Conservation (phyloP, 2,113 vertebrate species). For the Campylorhamphus procurvoides region DNA sequence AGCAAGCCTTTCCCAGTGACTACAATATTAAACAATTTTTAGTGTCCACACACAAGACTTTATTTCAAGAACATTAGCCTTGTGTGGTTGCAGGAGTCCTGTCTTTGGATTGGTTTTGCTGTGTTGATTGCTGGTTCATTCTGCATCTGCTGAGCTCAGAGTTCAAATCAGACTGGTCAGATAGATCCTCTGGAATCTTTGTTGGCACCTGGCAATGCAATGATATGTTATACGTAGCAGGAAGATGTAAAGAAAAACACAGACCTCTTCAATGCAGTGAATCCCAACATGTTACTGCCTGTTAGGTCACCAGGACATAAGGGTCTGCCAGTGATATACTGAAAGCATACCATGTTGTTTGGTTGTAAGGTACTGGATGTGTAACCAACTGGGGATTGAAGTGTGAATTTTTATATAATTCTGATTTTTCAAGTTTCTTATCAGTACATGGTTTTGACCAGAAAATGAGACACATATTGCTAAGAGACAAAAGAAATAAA, state of each 20-base stretch:
- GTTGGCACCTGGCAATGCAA: neutral
- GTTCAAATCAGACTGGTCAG: neutral
- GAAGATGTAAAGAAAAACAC: neutral
- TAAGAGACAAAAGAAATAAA: neutral
- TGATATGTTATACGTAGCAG: neutral
- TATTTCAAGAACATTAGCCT: neutral
- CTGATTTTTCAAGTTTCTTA: neutral
- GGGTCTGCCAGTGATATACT: slow-evolving; percentile 3
- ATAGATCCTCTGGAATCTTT: neutral
- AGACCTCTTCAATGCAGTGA: neutral
- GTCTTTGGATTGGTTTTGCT: neutral
- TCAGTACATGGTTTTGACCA: neutral
- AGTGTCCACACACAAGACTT: neutral
- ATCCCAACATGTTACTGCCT: neutral
- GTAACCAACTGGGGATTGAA: neutral
- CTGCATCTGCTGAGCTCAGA: neutral
- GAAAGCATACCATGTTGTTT: neutral
- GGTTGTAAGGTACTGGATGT: neutral
- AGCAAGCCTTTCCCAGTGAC: neutral
- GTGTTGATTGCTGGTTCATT: neutral
- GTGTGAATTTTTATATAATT: neutral
- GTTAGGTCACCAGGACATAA: neutral
- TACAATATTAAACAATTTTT: neutral
- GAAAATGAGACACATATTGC: neutral
- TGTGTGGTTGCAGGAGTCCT: neutral